phyloP scores from a whole-genome alignment of 2,888 invertebrate species.

The Lacanobia wlatinum region DNA sequence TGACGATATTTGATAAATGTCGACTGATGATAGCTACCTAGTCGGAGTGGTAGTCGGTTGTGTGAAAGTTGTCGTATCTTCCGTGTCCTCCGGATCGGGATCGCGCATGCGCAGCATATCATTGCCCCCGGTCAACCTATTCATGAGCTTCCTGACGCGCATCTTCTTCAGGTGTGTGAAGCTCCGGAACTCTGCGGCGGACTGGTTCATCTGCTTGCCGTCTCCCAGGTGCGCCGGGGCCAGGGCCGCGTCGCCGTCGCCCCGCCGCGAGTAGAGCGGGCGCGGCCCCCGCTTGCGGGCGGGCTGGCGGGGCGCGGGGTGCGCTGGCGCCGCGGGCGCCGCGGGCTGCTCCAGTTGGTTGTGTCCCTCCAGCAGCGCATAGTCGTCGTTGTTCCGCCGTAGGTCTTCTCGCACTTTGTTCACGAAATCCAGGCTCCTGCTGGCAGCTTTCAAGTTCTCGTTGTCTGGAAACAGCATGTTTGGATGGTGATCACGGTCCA shows the following conservation, averaged over 20 bases:
- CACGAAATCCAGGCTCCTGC: conserved; percentile 63
- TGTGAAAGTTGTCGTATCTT: background rate
- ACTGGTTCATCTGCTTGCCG: background rate
- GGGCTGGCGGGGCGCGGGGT: background rate
- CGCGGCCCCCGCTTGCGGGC: background rate
- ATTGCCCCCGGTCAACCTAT: conserved; percentile 20
- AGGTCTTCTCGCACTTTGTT: conserved; percentile 71
- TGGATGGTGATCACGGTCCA: background rate
- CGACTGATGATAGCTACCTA: background rate
- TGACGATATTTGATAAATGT: background rate
- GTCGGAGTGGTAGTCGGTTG: background rate
- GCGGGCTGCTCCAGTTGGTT: background rate
- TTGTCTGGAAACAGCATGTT: conserved; percentile 32
- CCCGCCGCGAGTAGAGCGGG: background rate
- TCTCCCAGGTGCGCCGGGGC: background rate
- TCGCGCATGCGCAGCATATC: background rate
- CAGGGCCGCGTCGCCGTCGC: too few relatives aligned
- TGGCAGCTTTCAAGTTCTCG: conserved; percentile 10
- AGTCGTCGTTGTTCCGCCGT: conserved; percentile 78
- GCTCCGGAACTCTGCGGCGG: background rate
- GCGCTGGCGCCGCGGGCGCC: too few relatives aligned
- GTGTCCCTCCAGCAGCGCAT: conserved; percentile 39
- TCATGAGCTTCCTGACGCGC: conserved; percentile 38
- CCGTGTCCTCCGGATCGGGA: background rate
- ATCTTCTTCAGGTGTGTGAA: conserved; percentile 14